phyloP scores from a whole-genome alignment of 2,797 vertebrate species.

The Philypnodon macrostomus region DNA sequence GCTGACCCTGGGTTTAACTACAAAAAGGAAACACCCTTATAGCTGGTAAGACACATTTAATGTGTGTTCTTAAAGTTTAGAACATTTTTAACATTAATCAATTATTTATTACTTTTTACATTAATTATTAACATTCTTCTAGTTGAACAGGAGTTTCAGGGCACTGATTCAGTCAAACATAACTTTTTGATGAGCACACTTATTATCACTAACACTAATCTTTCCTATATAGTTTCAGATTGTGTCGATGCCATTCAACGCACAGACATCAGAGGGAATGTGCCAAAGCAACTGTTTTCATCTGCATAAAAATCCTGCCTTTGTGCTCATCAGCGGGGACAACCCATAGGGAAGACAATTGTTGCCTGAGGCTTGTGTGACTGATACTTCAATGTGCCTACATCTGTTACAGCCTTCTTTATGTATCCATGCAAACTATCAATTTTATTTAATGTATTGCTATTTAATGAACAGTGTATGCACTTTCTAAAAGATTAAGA shows the following conservation, averaged over 20 bases:
- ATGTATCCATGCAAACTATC: conserved; percentile 81
- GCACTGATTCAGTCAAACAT: conserved; percentile 37
- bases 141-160: conserved; percentile 36
- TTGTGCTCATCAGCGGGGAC: conserved; percentile 47
- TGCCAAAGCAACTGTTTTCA: conserved; percentile 80
- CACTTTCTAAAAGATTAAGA: conserved; percentile 80
- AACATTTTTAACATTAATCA: too few species aligned
- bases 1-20: conserved; percentile 93
- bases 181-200: conserved; percentile 31
- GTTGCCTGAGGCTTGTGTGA: conserved; percentile 67
- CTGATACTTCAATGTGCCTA: conserved; percentile 91
- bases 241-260: conserved; percentile 64
- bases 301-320: conserved; percentile 39
- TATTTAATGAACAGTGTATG: conserved; percentile 87
- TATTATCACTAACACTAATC: conserved; percentile 40
- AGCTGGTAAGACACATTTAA: conserved; percentile 79
- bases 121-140: conserved; percentile 30
- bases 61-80: conserved; percentile 27
- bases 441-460: conserved; percentile 88
- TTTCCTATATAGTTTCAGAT: conserved; percentile 70
- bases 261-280: conserved; percentile 69
- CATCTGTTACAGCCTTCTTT: conserved; percentile 87
- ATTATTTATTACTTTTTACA: conserved; percentile 21
- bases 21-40: conserved; percentile 98
- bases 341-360: conserved; percentile 66